Evolutionary conservation across 2,888 invertebrate species (phyloP).

Genomic region (Petrolisthes cinctipes): DNA sequence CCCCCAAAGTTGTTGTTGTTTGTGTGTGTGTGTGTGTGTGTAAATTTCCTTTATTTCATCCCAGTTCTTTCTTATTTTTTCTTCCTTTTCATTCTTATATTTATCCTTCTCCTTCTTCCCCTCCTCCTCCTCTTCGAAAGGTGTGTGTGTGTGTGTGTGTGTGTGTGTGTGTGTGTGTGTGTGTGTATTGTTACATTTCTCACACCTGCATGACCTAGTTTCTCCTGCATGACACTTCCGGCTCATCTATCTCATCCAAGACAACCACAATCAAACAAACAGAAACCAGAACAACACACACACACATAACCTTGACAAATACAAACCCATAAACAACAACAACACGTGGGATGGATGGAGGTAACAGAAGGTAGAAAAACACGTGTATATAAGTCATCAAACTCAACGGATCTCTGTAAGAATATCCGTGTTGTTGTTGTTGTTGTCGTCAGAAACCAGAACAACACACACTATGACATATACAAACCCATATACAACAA

Average conservation of each 20-base stretch:
- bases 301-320: background rate
- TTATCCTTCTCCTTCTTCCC: background rate
- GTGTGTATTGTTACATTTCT: background rate
- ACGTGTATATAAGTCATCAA: too few relatives aligned
- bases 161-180: constrained; percentile 6
- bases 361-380: too few relatives aligned
- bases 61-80: background rate
- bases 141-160: background rate
- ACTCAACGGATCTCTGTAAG: too few relatives aligned
- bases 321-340: background rate
- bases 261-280: background rate
- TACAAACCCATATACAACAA: too few relatives aligned
- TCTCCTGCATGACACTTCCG: too few relatives aligned
- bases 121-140: background rate
- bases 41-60: background rate
- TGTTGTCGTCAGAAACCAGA: too few relatives aligned
- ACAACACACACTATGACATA: too few relatives aligned
- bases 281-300: background rate
- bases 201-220: background rate
- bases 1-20: too few relatives aligned
- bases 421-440: too few relatives aligned
- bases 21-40: too few relatives aligned
- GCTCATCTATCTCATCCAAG: background rate
- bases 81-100: background rate
- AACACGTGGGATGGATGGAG: too few relatives aligned